These are phyloP conservation scores for Colinus virginianus DNA, from an alignment of 2,113 vertebrate genomes.

Conservation along the genomic window DNA sequence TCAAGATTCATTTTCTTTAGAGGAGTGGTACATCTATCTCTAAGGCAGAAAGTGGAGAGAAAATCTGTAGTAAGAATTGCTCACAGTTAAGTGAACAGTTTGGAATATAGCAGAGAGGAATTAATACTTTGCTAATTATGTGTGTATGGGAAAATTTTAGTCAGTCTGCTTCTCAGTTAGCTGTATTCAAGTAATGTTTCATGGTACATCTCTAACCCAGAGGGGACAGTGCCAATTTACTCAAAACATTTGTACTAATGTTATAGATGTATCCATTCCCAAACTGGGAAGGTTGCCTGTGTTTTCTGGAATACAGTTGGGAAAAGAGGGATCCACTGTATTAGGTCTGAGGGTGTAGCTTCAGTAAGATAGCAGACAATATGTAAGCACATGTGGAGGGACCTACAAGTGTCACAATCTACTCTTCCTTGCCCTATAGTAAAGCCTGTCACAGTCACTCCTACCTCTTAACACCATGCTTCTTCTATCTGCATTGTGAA, in stretches of 20 bases:
- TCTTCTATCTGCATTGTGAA: accelerated
- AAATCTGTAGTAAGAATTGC: neutral
- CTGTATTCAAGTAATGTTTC: neutral
- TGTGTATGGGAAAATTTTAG: neutral
- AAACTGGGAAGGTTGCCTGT: neutral
- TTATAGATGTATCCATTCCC: neutral
- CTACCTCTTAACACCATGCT: neutral
- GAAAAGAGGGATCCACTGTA: neutral
- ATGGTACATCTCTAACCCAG: neutral
- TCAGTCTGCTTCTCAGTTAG: neutral
- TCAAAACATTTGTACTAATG: neutral
- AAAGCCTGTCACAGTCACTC: neutral
- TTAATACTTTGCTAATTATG: neutral
- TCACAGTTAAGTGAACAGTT: neutral
- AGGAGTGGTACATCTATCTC: neutral
- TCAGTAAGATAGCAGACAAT: neutral
- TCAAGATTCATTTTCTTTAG: neutral
- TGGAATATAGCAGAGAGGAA: neutral
- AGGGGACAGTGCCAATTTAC: neutral
- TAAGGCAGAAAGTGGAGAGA: accelerated
- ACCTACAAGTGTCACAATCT: neutral
- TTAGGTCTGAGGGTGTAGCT: neutral
- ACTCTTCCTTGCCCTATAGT: neutral
- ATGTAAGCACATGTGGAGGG: neutral
- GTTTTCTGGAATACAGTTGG: neutral